phyloP scores from a whole-genome alignment of 2,113 vertebrate species.

The Phrynosoma blainvillii region DNA sequence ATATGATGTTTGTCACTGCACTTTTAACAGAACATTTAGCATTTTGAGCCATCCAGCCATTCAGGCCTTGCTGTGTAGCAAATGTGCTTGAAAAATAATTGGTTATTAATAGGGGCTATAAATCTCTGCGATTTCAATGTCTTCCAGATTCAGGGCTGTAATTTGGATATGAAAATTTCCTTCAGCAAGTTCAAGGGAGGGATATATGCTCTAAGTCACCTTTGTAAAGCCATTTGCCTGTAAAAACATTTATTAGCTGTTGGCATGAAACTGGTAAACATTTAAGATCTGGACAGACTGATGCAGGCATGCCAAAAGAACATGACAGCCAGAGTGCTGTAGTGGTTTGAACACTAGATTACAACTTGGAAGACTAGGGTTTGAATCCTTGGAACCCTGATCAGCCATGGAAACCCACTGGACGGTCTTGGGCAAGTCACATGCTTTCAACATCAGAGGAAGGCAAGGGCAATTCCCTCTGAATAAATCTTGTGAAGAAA shows the following conservation, averaged over 20 bases:
- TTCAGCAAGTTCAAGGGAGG: slow-evolving; percentile 57
- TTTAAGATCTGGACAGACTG: slow-evolving; percentile 47
- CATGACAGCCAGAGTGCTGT: too few species aligned
- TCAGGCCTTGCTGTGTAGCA: slow-evolving; percentile 24
- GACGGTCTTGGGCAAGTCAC: too few species aligned
- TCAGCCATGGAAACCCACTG: too few species aligned
- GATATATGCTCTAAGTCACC: slow-evolving; percentile 70
- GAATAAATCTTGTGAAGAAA: too few species aligned
- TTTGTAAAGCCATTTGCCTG: slow-evolving; percentile 48
- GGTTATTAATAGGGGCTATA: slow-evolving; percentile 71
- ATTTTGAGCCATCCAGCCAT: slow-evolving; percentile 36
- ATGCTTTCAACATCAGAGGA: too few species aligned
- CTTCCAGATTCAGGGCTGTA: slow-evolving; percentile 53
- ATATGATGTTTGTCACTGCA: slow-evolving; percentile 57
- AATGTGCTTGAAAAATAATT: slow-evolving; percentile 65
- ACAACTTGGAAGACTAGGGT: too few species aligned
- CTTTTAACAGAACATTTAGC: slow-evolving; percentile 64
- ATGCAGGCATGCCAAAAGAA: not conserved
- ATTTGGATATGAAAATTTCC: slow-evolving; percentile 72
- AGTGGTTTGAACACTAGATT: too few species aligned
- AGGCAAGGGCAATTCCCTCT: too few species aligned
- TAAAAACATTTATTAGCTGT: slow-evolving; percentile 65
- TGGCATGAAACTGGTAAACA: slow-evolving; percentile 64
- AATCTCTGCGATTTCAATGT: slow-evolving; percentile 57
- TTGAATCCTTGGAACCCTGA: too few species aligned